Evolutionary conservation across 2,113 vertebrate genomes (phyloP).

Genomic region (Gambusia holbrooki): DNA sequence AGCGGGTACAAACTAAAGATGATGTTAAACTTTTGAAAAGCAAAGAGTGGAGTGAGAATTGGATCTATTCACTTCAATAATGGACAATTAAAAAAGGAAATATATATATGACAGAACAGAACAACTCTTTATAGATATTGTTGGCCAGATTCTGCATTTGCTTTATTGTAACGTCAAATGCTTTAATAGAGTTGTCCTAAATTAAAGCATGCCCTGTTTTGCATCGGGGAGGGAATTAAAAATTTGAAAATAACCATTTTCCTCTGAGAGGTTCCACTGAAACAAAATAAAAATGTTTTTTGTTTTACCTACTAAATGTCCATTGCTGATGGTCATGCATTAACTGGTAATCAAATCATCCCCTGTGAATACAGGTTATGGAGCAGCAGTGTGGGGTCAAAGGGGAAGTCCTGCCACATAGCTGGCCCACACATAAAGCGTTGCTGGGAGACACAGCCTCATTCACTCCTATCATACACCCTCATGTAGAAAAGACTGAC

Average conservation of each 20-base stretch:
- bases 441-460: slow-evolving; percentile 5
- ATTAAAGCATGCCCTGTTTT: not conserved
- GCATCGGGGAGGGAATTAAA: not conserved
- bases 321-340: slow-evolving; percentile 44
- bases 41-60: not conserved
- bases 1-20: slow-evolving; percentile 2
- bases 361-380: slow-evolving; percentile 48
- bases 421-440: slow-evolving; percentile 45
- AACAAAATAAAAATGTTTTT: slow-evolving; percentile 2
- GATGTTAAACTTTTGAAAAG: slow-evolving; percentile 6
- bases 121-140: too few relatives aligned
- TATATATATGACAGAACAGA: too few relatives aligned
- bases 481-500: slow-evolving; percentile 6
- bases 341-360: slow-evolving; percentile 59
- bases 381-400: slow-evolving; percentile 37
- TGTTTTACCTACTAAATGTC: not conserved
- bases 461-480: slow-evolving; percentile 15
- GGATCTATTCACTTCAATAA: not conserved
- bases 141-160: too few relatives aligned
- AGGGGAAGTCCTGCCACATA: slow-evolving; percentile 50
- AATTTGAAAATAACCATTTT: slow-evolving; percentile 2
- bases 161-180: too few relatives aligned
- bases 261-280: not conserved
- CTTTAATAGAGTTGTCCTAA: too few relatives aligned
- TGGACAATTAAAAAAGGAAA: too few relatives aligned